Evolutionary conservation across 1,140 invertebrate genomes (phyloP), one percentile per base, ranked within the genome.

Genomic region (Zaprionus ghesquierei): DNA sequence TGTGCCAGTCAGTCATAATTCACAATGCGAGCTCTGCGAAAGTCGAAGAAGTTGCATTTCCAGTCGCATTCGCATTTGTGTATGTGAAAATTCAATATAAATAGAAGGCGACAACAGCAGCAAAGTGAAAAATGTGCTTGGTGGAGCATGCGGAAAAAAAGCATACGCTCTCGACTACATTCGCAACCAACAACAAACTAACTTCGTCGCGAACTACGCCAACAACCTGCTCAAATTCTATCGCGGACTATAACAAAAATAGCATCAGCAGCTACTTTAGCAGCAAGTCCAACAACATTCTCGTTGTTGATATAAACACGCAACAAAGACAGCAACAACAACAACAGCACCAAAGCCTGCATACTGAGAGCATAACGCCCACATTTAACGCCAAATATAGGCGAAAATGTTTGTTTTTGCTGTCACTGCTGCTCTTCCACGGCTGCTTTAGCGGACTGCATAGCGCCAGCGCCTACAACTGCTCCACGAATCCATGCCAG

Each of bases 401-500:
- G 68, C 90, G 90, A 79, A 92, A 92, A 92, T 89, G 84, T 66
- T 69, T 91, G 27, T 61, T 91, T 6, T 63, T 92, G 38, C 70
- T 91, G 15, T 65, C 90, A 33, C 62, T 90, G 38, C 58, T 92
- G 55, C 68, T 91, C 38, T 90, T 92, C 61, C 81, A 90, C 29
- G 66, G 81, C 53, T 92, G 90, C 72, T 89, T 91, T 53, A 91
- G 80, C 25, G 77, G 79, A 9, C 64, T 92, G 55, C 78, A 75
- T 33, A 84, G 78, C 29, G 86, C 82, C 50, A 77, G 81, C n/a
- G 90, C 90, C 44, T 91, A 90, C 68, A 80, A 92, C 69, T 90
- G 92, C 72, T 87, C 84, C 13, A 92, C 92, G 59, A 84, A 87
- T 77, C 91, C 91, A 61, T 94, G 92, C 89, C 95, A 95, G 92